A percentile compares a stretch with the other conserved stretches of the same genome.
These are phyloP conservation scores for Pseudolaguvia tuberculata DNA, from an alignment of 2,113 vertebrate species.

Conservation along the genomic window DNA sequence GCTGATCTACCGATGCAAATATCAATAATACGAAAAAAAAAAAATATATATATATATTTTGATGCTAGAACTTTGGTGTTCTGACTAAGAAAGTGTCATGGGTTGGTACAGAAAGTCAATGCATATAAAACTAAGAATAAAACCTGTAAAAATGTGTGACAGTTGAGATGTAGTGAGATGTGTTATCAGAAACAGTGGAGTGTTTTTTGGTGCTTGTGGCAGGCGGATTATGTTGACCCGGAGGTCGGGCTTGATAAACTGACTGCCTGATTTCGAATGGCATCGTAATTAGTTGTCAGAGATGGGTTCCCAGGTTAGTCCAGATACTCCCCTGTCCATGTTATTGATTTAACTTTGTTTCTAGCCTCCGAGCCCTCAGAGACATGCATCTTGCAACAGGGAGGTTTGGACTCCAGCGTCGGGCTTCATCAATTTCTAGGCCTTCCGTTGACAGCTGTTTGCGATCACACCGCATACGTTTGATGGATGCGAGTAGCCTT, in stretches of 20 bases:
- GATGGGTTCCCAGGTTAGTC: conserved; percentile 54
- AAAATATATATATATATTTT: no score
- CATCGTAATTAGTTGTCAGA: conserved; percentile 63
- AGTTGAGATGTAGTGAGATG: conserved; percentile 35
- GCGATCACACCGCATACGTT: conserved; percentile 55
- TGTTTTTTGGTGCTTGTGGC: conserved; percentile 6
- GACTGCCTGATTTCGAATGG: conserved; percentile 53
- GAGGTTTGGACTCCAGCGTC: conserved; percentile 52
- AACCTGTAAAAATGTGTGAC: not conserved
- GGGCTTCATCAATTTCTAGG: conserved; percentile 63
- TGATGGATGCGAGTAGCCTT: conserved; percentile 60
- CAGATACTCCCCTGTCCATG: conserved; percentile 61
- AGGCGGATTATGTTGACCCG: conserved; percentile 49
- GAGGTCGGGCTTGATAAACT: conserved; percentile 56
- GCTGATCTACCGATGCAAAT: not conserved
- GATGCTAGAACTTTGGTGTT: not conserved
- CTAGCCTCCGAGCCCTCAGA: conserved; percentile 59
- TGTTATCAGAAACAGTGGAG: conserved; percentile 20
- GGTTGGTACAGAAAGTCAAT: conserved; percentile 3
- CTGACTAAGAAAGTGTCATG: not conserved
- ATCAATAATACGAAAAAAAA: conserved; percentile 18
- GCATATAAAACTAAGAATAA: conserved; percentile 1
- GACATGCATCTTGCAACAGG: conserved; percentile 55
- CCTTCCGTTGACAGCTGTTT: conserved; percentile 60
- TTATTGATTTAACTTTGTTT: conserved; percentile 65